These are phyloP conservation scores for Drosophila burlai DNA, from an alignment of 1,140 invertebrate species.

Conservation along the genomic window DNA sequence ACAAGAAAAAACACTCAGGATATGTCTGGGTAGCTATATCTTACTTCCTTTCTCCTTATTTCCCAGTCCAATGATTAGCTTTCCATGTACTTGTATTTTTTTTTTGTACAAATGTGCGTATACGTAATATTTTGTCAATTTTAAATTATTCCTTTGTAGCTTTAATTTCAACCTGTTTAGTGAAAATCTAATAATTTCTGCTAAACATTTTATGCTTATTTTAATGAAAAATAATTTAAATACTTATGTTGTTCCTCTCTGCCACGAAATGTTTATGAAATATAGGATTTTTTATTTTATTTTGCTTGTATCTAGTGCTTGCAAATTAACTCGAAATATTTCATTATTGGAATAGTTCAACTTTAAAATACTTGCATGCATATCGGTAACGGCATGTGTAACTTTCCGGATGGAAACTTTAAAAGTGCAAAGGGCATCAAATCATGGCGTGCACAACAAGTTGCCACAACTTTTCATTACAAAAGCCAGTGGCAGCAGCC, in stretches of 20 bases:
- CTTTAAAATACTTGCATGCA: slow-evolving; percentile 24
- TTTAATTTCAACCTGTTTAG: not conserved
- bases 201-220: not conserved
- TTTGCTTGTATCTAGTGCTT: too few relatives aligned
- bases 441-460: slow-evolving; percentile 55
- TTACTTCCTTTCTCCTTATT: not conserved
- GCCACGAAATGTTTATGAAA: not conserved
- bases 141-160: too few relatives aligned
- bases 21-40: slow-evolving; percentile 23
- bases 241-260: not conserved
- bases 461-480: slow-evolving; percentile 71
- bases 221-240: not conserved
- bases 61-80: not conserved
- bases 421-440: slow-evolving; percentile 49
- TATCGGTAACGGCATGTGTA: slow-evolving; percentile 32
- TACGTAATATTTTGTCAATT: not conserved
- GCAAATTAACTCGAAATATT: slow-evolving; percentile 16
- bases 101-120: not conserved
- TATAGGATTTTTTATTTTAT: not conserved
- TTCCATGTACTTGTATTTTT: not conserved
- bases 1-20: slow-evolving; percentile 77
- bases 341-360: not conserved
- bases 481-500: slow-evolving; percentile 46
- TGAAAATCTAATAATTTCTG: not conserved
- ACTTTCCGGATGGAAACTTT: slow-evolving; percentile 40